These are phyloP conservation scores for Drepana falcataria DNA, from an alignment of 2,888 invertebrate species.

Conservation along the genomic window DNA sequence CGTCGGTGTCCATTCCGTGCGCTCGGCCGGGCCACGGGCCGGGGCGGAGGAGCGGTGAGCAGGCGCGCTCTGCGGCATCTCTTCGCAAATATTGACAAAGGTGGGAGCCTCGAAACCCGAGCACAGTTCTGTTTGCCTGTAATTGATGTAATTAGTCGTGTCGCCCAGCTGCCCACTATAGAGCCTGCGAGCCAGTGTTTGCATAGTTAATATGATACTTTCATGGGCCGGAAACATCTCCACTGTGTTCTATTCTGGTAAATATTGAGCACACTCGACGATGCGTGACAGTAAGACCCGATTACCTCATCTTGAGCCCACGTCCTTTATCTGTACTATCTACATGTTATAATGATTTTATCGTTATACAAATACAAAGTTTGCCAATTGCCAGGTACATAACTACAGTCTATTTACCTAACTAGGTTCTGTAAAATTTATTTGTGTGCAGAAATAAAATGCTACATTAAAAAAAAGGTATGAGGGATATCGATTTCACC, in stretches of 20 bases:
- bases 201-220: conserved; percentile 73
- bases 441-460: no score
- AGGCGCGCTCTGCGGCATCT: conserved; percentile 29
- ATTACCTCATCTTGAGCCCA: conserved; percentile 25
- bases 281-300: conserved; percentile 59
- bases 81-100: conserved; percentile 73
- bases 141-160: conserved; percentile 79
- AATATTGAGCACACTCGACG: conserved; percentile 71
- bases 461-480: no score
- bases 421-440: no score
- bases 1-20: background rate
- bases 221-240: conserved; percentile 71
- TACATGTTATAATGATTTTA: no score
- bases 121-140: conserved; percentile 65
- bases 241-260: conserved; percentile 66
- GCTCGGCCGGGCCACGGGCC: conserved; percentile 1
- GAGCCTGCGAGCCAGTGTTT: conserved; percentile 59
- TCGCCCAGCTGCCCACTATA: conserved; percentile 67
- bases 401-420: no score
- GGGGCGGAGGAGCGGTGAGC: conserved; percentile 15
- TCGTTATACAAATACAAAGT: no score
- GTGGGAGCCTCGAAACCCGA: conserved; percentile 71
- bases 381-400: no score
- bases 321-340: background rate
- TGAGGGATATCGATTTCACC: no score